Evolutionary conservation across 2,113 vertebrate genomes (phyloP), one percentile per base, ranked within the genome.

Genomic region (Formicarius rufipectus): DNA sequence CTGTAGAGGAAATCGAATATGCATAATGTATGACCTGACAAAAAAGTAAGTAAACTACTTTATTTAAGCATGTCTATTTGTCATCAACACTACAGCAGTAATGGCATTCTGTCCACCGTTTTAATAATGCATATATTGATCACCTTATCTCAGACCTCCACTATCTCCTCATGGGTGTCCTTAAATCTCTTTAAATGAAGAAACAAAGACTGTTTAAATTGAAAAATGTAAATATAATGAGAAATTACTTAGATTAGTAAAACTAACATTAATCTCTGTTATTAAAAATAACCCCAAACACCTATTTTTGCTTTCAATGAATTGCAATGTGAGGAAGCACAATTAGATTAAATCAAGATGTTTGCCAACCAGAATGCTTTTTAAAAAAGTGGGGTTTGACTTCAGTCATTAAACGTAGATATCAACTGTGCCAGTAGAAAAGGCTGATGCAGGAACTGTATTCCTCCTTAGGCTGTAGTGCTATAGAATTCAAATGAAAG

Each of bases 11-110:
- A 98, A 98, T 96, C 64, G 75, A 98, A 97, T 31, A 64, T 72
- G 10, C 89, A 96, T 98, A 98, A 98, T 97, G 93, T 96, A 98
- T 95, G 92, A 97, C 88, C 96, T 97, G 97, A 97, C 98, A 98
- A 97, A 98, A 97, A 95, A 91, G 14, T 80, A 97, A 97, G 97
- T 93, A 97, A 98, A 97, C 97, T 96, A 97, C 95, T 98, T 98
- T 97, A 98, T 98, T 97, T 95, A 97, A 97, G 79, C 84, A 97
- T 96, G 97, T 98, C 96, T 97, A 97, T 98, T 98, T 98, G 95
- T 97, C 97, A 97, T 97, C 96, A 97, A 71, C 69, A 92, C 82
- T 74, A 86, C 82, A 68, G 69, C 80, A 89, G 84, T 97, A 97
- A 98, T 90, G 96, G 90, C 71, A 97, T 97, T 96, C 95, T 97